These are phyloP conservation scores for Epizoanthus scotinus DNA, from an alignment of 92 coral and sea anemone genomes.

Conservation along the genomic window DNA sequence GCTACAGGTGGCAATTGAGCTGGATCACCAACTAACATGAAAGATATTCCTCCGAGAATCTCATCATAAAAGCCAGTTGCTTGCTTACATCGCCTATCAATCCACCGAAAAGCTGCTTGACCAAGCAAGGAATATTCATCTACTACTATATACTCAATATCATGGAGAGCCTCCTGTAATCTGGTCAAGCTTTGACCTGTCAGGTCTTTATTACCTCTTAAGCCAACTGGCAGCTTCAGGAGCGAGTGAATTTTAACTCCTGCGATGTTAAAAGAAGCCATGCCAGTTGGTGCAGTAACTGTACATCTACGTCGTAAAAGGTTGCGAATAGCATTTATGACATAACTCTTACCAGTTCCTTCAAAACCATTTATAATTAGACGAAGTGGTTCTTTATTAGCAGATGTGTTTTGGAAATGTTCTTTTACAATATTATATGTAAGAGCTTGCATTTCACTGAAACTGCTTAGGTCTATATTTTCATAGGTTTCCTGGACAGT, in stretches of 20 bases:
- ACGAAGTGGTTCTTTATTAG: conserved; percentile 57
- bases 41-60: conserved; percentile 58
- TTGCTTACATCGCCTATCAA: conserved; percentile 70
- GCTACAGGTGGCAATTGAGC: conserved; percentile 83
- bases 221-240: conserved; percentile 69
- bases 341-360: conserved; percentile 74
- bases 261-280: conserved; percentile 69
- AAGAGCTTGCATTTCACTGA: conserved; percentile 80
- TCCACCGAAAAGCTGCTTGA: conserved; percentile 69
- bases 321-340: conserved; percentile 69
- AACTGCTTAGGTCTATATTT: conserved; percentile 55
- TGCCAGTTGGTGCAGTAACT: conserved; percentile 78
- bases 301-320: conserved; percentile 67
- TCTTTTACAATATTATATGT: conserved; percentile 61
- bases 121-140: conserved; percentile 81
- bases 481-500: conserved; percentile 46
- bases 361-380: conserved; percentile 65
- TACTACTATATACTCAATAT: conserved; percentile 61
- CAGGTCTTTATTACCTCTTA: conserved; percentile 60
- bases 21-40: conserved; percentile 71
- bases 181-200: conserved; percentile 61
- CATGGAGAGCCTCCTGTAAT: conserved; percentile 52
- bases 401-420: conserved; percentile 55
- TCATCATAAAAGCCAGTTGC: conserved; percentile 64
- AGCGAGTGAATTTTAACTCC: conserved; percentile 70